Evolutionary conservation across 1,140 invertebrate species (phyloP).

Genomic region (Lordiphosa stackelbergi): DNA sequence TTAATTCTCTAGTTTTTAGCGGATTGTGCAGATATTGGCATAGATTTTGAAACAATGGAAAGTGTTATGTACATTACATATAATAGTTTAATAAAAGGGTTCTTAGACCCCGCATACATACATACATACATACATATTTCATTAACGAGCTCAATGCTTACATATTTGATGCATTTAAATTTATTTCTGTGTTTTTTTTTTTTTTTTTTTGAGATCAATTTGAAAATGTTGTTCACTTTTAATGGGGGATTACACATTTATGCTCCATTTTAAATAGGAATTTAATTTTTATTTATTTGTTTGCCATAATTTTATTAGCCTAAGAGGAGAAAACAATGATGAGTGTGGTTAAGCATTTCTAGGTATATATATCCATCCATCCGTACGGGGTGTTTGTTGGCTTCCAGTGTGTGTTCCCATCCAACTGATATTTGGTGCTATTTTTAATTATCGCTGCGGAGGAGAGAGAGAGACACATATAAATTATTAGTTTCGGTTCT

Average conservation of each 20-base stretch:
- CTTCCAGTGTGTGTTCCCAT: constrained; percentile 16
- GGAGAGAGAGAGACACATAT: neutral
- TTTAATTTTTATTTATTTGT: too few relatives aligned
- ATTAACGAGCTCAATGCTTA: constrained; percentile 5
- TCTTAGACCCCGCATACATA: constrained; percentile 5
- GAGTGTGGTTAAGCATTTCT: neutral
- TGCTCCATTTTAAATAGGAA: too few relatives aligned
- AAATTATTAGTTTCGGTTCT: constrained; percentile 23
- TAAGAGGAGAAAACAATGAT: too few relatives aligned
- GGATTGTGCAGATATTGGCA: constrained; percentile 15
- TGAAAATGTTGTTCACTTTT: constrained; percentile 38
- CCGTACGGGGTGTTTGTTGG: neutral
- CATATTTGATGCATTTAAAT: constrained; percentile 1
- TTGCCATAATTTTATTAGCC: too few relatives aligned
- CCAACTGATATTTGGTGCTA: constrained; percentile 4
- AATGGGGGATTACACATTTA: too few relatives aligned
- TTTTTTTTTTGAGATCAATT: constrained; percentile 60
- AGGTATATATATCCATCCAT: constrained; percentile 1
- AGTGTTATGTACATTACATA: constrained; percentile 23
- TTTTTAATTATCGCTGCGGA: constrained; percentile 54
- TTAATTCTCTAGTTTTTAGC: too few relatives aligned
- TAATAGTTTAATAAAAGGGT: constrained; percentile 1
- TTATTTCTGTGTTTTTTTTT: constrained; percentile 21
- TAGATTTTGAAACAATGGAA: constrained; percentile 1
- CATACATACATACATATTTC: constrained; percentile 5